A percentile compares a stretch with the other conserved stretches of the same genome.
Evolutionary conservation across 2,797 vertebrate species (phyloP).

Genomic region (Gymnoscopelus braueri): DNA sequence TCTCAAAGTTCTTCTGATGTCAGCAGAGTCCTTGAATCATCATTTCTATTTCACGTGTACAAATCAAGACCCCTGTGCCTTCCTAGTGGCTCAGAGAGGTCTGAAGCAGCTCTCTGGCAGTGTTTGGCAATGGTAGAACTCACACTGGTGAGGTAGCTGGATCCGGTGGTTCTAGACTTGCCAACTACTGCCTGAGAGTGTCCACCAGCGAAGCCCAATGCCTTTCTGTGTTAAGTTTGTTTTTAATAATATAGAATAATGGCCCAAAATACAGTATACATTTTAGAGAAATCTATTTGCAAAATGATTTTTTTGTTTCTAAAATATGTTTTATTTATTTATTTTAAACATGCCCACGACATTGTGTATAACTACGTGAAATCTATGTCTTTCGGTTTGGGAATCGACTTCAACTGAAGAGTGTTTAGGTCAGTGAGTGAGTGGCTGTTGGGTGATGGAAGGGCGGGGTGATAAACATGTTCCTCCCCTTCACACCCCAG

Average conservation of each 20-base stretch:
- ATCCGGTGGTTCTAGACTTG: constrained; percentile 99
- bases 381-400: no score
- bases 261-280: no score
- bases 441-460: constrained; percentile 85
- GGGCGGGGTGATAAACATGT: constrained; percentile 78
- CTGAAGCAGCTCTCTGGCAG: constrained; percentile 79
- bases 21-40: no score
- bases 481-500: constrained; percentile 84
- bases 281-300: no score
- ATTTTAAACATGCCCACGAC: no score
- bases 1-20: no score
- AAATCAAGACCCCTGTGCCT: not conserved
- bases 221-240: no score
- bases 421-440: constrained; percentile 68
- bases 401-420: not conserved
- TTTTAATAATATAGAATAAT: no score
- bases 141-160: constrained; percentile 99
- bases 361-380: no score
- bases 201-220: constrained; percentile 20
- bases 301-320: no score
- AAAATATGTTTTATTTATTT: no score
- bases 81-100: constrained; percentile 4
- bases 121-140: constrained; percentile 99
- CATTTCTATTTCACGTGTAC: not conserved
- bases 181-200: constrained; percentile 93